Evolutionary conservation across 2,888 invertebrate genomes (phyloP).

Genomic region (Celastrina argiolus): DNA sequence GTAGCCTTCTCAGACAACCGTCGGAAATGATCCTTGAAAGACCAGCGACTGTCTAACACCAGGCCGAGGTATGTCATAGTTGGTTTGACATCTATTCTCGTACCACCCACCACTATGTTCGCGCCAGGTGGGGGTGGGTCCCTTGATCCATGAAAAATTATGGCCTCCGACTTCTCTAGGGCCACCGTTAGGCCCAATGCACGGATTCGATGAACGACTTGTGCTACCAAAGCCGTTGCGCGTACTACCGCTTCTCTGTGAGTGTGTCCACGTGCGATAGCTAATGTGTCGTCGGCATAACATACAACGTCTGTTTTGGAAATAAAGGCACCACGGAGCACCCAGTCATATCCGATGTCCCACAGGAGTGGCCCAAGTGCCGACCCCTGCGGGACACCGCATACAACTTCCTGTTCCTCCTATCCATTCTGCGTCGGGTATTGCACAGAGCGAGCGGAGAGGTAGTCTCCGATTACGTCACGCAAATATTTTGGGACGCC

Average conservation of each 20-base stretch:
- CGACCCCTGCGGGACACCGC: conserved; percentile 6
- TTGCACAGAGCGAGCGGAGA: background rate
- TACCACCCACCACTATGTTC: background rate
- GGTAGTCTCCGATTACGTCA: background rate
- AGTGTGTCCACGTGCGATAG: no score
- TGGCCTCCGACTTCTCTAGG: no score
- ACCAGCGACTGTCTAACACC: background rate
- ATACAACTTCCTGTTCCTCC: background rate
- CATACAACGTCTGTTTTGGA: no score
- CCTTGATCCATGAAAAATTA: background rate
- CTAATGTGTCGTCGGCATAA: no score
- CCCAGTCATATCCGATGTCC: no score
- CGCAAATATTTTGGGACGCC: background rate
- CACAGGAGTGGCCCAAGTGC: no score
- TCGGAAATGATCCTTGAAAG: background rate
- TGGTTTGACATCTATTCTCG: background rate
- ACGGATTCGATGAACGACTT: no score
- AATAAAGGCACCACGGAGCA: no score
- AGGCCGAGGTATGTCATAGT: conserved; percentile 3
- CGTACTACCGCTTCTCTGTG: no score
- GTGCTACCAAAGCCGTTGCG: no score
- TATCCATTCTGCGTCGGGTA: no score
- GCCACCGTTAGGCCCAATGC: no score
- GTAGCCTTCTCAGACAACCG: background rate
- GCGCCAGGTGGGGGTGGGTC: background rate